Conservation (phyloP, 2,888 invertebrate genomes). For the Trissoscelio sp. region DNA sequence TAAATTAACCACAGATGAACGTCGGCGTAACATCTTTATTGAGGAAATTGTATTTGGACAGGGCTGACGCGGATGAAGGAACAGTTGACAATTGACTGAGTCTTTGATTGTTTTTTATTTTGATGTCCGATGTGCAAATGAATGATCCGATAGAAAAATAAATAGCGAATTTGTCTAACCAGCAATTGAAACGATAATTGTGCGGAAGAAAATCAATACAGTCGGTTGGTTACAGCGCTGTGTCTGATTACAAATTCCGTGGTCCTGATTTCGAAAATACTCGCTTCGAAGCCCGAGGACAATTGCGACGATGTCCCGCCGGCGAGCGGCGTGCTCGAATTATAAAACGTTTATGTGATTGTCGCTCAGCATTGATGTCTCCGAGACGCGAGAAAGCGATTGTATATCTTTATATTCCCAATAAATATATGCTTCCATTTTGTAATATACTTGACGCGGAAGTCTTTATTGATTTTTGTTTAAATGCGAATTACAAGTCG, state of each 20-base stretch:
- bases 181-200: neutral
- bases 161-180: neutral
- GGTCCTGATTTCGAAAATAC: conserved; percentile 27
- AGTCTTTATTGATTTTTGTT: conserved; percentile 48
- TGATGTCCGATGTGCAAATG: conserved; percentile 29
- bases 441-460: conserved; percentile 49
- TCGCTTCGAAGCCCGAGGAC: conserved; percentile 36
- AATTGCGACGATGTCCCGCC: conserved; percentile 25
- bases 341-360: conserved; percentile 56
- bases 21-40: conserved; percentile 54
- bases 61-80: conserved; percentile 35
- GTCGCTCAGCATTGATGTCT: conserved; percentile 63
- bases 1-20: conserved; percentile 32
- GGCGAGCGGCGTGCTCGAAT: conserved; percentile 20
- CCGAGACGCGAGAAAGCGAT: conserved; percentile 50
- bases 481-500: conserved; percentile 44
- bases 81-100: conserved; percentile 42
- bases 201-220: conserved; percentile 1
- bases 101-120: conserved; percentile 59
- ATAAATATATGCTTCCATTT: conserved; percentile 68
- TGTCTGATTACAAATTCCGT: conserved; percentile 29
- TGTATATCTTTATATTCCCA: conserved; percentile 64
- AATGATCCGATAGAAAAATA: conserved; percentile 18
- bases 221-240: neutral
- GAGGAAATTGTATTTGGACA: conserved; percentile 52